These are phyloP conservation scores for Cossypha heuglini DNA, from an alignment of 2,797 vertebrate genomes.

Conservation along the genomic window DNA sequence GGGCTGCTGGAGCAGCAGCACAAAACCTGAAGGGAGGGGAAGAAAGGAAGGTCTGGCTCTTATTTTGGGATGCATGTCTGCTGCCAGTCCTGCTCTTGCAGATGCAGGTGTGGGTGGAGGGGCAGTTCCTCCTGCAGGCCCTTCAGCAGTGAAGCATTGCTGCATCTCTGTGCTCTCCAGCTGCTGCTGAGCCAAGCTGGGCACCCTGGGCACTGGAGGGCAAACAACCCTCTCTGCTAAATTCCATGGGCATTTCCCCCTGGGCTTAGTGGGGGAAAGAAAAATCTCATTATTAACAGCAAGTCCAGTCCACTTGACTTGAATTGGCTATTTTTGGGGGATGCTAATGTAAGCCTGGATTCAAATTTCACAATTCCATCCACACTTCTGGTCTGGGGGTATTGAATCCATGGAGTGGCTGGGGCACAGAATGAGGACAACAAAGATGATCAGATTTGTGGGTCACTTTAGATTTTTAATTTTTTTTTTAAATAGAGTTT, in stretches of 20 bases:
- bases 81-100: background rate
- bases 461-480: background rate
- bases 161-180: background rate
- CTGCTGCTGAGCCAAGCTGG: background rate
- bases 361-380: background rate
- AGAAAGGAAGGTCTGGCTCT: background rate
- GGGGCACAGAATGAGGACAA: background rate
- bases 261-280: accelerated
- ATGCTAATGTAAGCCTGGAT: background rate
- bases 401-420: background rate
- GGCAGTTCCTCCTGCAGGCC: background rate
- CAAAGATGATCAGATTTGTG: background rate
- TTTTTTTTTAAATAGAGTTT: background rate
- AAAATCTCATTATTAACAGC: background rate
- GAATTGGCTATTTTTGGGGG: background rate
- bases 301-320: accelerated
- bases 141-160: background rate
- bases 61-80: accelerated
- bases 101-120: accelerated
- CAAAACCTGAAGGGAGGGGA: background rate
- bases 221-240: background rate
- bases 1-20: background rate
- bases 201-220: background rate
- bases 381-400: background rate
- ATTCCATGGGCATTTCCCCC: background rate